Percentiles rank a stretch among this genome's conserved stretches.
Conservation (phyloP, 2,888 invertebrate genomes). For the Pheosia gnoma region DNA sequence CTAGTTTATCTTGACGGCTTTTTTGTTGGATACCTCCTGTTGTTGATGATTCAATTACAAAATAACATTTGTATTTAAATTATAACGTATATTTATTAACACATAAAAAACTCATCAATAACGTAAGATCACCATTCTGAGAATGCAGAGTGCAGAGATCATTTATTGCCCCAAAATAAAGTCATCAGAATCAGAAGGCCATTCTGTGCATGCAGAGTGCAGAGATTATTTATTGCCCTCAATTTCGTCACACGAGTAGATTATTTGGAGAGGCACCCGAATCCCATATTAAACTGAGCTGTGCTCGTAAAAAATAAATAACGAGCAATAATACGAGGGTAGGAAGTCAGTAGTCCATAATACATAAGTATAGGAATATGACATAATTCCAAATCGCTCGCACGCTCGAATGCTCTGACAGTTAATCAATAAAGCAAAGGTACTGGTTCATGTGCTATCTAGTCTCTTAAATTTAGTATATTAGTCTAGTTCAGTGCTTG, state of each 20-base stretch:
- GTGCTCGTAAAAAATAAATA: slow-evolving; percentile 41
- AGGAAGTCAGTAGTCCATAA: slow-evolving; percentile 32
- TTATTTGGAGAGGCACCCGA: slow-evolving; percentile 34
- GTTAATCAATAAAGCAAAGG: slow-evolving; percentile 43
- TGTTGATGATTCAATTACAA: too few species aligned
- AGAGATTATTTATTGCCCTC: slow-evolving; percentile 25
- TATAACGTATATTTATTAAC: too few species aligned
- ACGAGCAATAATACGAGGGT: slow-evolving; percentile 37
- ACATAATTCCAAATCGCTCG: slow-evolving; percentile 42
- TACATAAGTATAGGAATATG: slow-evolving; percentile 30
- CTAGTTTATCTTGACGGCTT: background rate
- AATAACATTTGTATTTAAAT: too few species aligned
- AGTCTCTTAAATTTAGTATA: background rate
- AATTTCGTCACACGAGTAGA: slow-evolving; percentile 28
- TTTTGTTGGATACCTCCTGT: background rate
- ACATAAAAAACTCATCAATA: too few species aligned
- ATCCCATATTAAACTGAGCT: slow-evolving; percentile 33
- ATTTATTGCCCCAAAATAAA: background rate
- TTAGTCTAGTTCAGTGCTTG: background rate
- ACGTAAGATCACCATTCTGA: too few species aligned
- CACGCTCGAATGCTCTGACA: slow-evolving; percentile 38
- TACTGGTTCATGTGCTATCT: slow-evolving; percentile 2
- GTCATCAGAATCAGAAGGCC: background rate
- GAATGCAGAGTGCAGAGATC: too few species aligned
- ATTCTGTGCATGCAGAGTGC: slow-evolving; percentile 20